These are phyloP conservation scores for Conus canariensis DNA, from an alignment of 2,888 invertebrate genomes.

Conservation along the genomic window DNA sequence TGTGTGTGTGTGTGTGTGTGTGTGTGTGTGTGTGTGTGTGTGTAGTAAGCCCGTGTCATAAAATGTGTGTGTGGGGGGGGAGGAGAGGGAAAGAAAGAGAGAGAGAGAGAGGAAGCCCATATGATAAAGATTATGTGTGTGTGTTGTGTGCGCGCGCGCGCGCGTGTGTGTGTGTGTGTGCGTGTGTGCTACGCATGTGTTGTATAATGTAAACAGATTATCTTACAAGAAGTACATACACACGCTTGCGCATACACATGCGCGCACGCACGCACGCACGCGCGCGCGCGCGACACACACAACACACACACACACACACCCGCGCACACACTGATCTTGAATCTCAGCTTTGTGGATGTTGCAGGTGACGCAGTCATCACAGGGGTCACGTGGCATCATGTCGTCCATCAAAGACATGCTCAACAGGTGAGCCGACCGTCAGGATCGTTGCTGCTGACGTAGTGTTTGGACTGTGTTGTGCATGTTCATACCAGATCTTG, in stretches of 20 bases:
- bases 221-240: too few relatives aligned
- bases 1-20: not conserved
- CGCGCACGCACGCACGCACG: too few relatives aligned
- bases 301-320: too few relatives aligned
- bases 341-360: not conserved
- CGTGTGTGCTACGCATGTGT: not conserved
- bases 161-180: not conserved
- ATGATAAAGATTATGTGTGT: not conserved
- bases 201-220: not conserved
- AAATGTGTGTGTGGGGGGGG: too few relatives aligned
- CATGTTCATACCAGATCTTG: too few relatives aligned
- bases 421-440: constrained; percentile 41
- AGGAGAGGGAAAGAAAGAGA: too few relatives aligned
- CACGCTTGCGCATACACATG: too few relatives aligned
- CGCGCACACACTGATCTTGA: too few relatives aligned
- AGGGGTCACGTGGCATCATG: constrained; percentile 50
- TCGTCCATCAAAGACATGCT: constrained; percentile 50
- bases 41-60: not conserved
- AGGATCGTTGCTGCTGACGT: too few relatives aligned
- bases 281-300: too few relatives aligned
- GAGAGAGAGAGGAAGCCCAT: not conserved
- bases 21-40: not conserved
- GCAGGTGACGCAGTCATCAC: constrained; percentile 48
- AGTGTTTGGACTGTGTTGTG: too few relatives aligned
- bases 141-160: not conserved